A percentile compares a stretch with the other conserved stretches of the same genome.
phyloP scores from a whole-genome alignment of 2,113 vertebrate genomes.

The Morone saxatilis region DNA sequence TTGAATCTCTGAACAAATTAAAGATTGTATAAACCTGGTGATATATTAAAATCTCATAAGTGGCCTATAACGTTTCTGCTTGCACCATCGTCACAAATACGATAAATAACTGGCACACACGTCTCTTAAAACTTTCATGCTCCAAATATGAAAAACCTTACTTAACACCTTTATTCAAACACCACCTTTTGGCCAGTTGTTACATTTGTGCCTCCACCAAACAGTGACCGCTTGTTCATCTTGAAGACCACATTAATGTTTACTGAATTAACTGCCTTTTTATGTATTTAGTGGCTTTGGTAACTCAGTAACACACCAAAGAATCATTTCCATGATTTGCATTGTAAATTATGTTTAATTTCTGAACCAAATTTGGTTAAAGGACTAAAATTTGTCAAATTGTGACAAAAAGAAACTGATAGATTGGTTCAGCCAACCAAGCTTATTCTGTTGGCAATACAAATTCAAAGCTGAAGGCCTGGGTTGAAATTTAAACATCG shows the following conservation, averaged over 20 bases:
- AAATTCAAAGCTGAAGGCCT: conserved; percentile 11
- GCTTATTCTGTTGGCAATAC: not conserved
- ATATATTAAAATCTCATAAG: too few relatives aligned
- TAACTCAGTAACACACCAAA: not conserved
- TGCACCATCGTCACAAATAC: too few relatives aligned
- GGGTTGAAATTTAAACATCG: not conserved
- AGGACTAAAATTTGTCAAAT: not conserved
- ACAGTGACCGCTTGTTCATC: not conserved
- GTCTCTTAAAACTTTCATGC: too few relatives aligned
- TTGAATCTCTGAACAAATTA: not conserved
- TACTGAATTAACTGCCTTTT: too few relatives aligned
- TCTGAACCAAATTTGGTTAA: not conserved
- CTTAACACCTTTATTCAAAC: too few relatives aligned
- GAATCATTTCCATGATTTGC: not conserved
- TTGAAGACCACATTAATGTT: not conserved
- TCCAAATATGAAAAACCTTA: too few relatives aligned
- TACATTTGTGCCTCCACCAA: not conserved
- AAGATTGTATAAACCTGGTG: not conserved
- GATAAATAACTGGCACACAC: too few relatives aligned
- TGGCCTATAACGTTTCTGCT: too few relatives aligned
- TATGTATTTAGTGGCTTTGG: not conserved
- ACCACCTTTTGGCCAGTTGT: not conserved
- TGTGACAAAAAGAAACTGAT: not conserved
- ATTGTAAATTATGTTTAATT: not conserved
- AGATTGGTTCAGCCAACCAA: not conserved